Base-by-base conservation (phyloP, 2,797 vertebrate genomes). In the Channallabes apus region DNA sequence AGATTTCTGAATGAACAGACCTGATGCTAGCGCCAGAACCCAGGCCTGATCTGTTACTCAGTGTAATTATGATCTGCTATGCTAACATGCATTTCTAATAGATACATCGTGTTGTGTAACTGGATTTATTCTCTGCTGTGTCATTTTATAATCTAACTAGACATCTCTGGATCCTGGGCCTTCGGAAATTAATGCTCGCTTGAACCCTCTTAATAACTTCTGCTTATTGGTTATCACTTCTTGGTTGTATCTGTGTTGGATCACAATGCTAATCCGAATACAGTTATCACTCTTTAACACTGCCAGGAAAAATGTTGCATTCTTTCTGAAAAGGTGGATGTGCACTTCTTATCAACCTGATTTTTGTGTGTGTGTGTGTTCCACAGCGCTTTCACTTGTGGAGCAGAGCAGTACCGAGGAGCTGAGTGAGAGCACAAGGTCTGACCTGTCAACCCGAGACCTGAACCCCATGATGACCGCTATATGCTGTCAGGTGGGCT, bases 401-500 rank as follows among this genome's bases (percentile, higher is more conserved):
- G 94, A 93, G 18, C 89, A 90, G 89, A 91, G 51, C 89, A 93
- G 91, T 73, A 15, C 87, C 84, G 94, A 95, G 89, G 90, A 58
- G 46, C 79, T 91, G 29, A 86, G 51, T 67, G 87, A 83, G 84
- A 87, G 24, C 29, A 65, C 75, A 0, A 85, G 73, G 68, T 89
- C 85, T 0, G 86, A 90, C 27, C 5, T 92, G 73, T 85, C 78
- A 89, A 91, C 91, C 72, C 92, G 95, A 85, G 94, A 95, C 87
- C 86, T 94, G 1, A 95, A 94, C 41, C 91, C 91, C 76, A 85
- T 93, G 1, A 89, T 95, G 91, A 94, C 92, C 72, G 91, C 82
- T 0, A 76, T 93, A 84, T 96, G 95, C 90, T 96, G 95, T 90
- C 91, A 94, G 89, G 89, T 93, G 89, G 95, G 95, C 92, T 96